phyloP scores from a whole-genome alignment of 2,113 vertebrate species.

The Silurus glanis region DNA sequence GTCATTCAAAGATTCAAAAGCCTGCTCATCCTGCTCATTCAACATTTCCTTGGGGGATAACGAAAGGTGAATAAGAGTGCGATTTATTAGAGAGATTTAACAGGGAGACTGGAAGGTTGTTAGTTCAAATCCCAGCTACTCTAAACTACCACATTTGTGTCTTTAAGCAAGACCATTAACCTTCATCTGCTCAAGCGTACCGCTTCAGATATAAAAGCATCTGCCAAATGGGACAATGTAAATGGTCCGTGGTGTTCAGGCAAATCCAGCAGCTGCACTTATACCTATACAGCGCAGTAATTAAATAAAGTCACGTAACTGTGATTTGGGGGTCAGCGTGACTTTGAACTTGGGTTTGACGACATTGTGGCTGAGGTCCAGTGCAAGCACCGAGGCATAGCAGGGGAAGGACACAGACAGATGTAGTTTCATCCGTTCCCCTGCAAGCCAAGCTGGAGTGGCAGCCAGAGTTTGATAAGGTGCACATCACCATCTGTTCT shows the following conservation, averaged over 20 bases:
- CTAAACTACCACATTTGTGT: neutral
- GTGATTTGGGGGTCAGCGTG: slow-evolving; percentile 36
- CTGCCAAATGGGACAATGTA: slow-evolving; percentile 26
- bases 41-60: slow-evolving; percentile 32
- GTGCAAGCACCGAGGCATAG: slow-evolving; percentile 54
- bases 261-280: slow-evolving; percentile 26
- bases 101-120: neutral
- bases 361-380: slow-evolving; percentile 56
- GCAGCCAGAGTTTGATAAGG: slow-evolving; percentile 58
- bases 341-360: slow-evolving; percentile 55
- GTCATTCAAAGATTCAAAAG: slow-evolving; percentile 42
- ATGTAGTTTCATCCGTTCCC: slow-evolving; percentile 51
- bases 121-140: slow-evolving; percentile 5
- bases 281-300: slow-evolving; percentile 45
- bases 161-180: slow-evolving; percentile 1
- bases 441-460: slow-evolving; percentile 45
- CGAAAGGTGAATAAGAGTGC: slow-evolving; percentile 17
- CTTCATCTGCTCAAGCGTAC: neutral
- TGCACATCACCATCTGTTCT: slow-evolving; percentile 54
- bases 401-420: slow-evolving; percentile 51
- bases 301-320: slow-evolving; percentile 43
- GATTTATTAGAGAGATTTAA: slow-evolving; percentile 4
- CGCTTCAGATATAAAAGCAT: neutral
- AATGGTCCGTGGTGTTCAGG: slow-evolving; percentile 55
- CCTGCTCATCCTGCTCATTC: neutral